phyloP scores from a whole-genome alignment of 1,140 invertebrate species.

The Neelides sp. region DNA sequence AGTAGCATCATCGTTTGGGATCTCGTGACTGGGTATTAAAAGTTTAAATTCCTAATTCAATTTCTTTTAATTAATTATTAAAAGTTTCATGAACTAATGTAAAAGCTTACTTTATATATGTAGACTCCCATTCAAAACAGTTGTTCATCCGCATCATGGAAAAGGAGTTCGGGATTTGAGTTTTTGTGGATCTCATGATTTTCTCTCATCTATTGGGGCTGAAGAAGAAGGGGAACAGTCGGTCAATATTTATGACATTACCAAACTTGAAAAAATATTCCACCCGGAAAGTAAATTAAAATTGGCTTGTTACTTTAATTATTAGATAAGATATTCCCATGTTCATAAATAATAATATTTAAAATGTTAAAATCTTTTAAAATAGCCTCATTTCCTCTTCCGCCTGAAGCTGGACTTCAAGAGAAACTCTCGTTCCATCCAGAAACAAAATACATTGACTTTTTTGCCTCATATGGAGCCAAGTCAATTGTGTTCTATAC shows the following conservation, averaged over 20 bases:
- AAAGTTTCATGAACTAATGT: too few species aligned
- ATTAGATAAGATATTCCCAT: too few species aligned
- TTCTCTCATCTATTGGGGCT: background rate
- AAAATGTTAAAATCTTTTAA: too few species aligned
- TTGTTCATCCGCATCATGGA: conserved; percentile 4
- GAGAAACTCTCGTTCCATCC: conserved; percentile 13
- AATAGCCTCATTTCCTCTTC: too few species aligned
- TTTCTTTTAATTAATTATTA: background rate
- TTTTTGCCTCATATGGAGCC: conserved; percentile 24
- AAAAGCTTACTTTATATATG: too few species aligned
- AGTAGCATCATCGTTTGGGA: conserved; percentile 26
- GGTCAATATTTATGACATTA: conserved; percentile 7
- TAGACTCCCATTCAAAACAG: conserved; percentile 3
- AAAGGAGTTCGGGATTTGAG: background rate
- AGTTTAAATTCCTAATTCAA: background rate
- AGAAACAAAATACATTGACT: conserved; percentile 1
- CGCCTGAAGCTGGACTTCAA: conserved; percentile 10
- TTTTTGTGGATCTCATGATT: background rate
- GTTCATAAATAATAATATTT: too few species aligned
- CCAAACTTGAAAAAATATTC: too few species aligned
- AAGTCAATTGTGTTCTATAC: conserved; percentile 17
- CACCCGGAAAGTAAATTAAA: too few species aligned
- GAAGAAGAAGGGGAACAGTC: conserved; percentile 6
- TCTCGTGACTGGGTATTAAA: conserved; percentile 2
- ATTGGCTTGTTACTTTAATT: too few species aligned